Conservation (phyloP, 2,888 invertebrate genomes). For the Opisthograptis luteolata region DNA sequence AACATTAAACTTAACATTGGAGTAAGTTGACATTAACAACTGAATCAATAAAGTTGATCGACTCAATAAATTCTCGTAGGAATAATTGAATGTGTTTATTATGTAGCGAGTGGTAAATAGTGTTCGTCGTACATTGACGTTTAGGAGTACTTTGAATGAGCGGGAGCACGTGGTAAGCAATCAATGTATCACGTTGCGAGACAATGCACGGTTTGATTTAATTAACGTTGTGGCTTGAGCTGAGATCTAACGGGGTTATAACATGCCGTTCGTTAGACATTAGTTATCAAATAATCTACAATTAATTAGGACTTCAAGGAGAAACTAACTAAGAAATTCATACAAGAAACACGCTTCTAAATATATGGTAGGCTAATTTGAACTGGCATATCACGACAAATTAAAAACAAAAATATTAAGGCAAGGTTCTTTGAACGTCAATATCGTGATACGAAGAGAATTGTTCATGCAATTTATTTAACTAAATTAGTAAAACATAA, state of each 20-base stretch:
- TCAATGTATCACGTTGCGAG: slow-evolving; percentile 13
- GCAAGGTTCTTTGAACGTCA: no score
- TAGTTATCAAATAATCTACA: neutral
- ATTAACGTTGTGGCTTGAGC: neutral
- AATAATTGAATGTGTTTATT: slow-evolving; percentile 1
- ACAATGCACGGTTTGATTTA: no score
- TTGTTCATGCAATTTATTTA: no score
- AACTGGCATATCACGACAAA: no score
- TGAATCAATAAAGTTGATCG: slow-evolving; percentile 47
- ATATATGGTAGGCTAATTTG: no score
- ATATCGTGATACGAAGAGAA: no score
- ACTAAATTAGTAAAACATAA: no score
- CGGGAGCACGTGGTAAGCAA: slow-evolving; percentile 1
- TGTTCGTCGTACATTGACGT: slow-evolving; percentile 25
- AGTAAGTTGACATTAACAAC: slow-evolving; percentile 41
- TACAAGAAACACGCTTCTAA: neutral
- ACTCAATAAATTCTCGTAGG: slow-evolving; percentile 10
- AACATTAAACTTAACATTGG: neutral
- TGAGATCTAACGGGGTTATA: neutral
- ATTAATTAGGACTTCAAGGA: neutral
- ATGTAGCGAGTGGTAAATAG: slow-evolving; percentile 6
- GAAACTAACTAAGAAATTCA: neutral
- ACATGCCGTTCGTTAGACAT: slow-evolving; percentile 1
- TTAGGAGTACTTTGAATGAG: slow-evolving; percentile 1
- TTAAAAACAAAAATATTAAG: no score